phyloP scores from a whole-genome alignment of 2,888 invertebrate species.

The Itoplectis maculator region DNA sequence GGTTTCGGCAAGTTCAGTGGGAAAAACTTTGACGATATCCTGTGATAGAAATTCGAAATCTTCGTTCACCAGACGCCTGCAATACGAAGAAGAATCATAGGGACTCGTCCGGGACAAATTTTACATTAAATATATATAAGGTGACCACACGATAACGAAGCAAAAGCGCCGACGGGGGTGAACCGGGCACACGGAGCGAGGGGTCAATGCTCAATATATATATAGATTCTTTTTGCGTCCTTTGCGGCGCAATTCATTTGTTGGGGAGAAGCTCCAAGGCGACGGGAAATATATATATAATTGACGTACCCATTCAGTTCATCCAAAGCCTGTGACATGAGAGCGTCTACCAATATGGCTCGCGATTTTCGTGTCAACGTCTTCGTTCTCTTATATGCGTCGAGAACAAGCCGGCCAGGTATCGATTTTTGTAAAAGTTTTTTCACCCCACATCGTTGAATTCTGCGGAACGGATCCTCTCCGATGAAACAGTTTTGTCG shows the following conservation, averaged over 20 bases:
- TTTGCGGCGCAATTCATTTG: too few species aligned
- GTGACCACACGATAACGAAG: too few species aligned
- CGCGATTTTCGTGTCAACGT: slow-evolving; percentile 25
- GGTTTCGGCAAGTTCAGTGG: slow-evolving; percentile 17
- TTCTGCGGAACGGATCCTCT: slow-evolving; percentile 18
- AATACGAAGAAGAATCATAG: background rate
- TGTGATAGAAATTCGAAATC: slow-evolving; percentile 35
- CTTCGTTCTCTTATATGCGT: slow-evolving; percentile 25
- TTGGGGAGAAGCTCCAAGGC: too few species aligned
- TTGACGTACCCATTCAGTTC: slow-evolving; percentile 22
- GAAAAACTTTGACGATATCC: slow-evolving; percentile 41
- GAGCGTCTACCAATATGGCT: slow-evolving; percentile 21
- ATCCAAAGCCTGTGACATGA: slow-evolving; percentile 26
- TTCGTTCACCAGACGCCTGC: slow-evolving; percentile 29
- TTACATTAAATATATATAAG: too few species aligned
- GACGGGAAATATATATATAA: too few species aligned
- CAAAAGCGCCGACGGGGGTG: too few species aligned
- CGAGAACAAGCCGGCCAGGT: slow-evolving; percentile 17
- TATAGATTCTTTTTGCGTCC: too few species aligned
- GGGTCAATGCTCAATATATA: too few species aligned
- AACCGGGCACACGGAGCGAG: too few species aligned
- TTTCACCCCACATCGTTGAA: slow-evolving; percentile 22
- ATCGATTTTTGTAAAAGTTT: slow-evolving; percentile 24
- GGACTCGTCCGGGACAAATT: background rate
- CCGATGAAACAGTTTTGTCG: slow-evolving; percentile 18